phyloP scores from a whole-genome alignment of 2,797 vertebrate species.

The Poeciliopsis turneri region DNA sequence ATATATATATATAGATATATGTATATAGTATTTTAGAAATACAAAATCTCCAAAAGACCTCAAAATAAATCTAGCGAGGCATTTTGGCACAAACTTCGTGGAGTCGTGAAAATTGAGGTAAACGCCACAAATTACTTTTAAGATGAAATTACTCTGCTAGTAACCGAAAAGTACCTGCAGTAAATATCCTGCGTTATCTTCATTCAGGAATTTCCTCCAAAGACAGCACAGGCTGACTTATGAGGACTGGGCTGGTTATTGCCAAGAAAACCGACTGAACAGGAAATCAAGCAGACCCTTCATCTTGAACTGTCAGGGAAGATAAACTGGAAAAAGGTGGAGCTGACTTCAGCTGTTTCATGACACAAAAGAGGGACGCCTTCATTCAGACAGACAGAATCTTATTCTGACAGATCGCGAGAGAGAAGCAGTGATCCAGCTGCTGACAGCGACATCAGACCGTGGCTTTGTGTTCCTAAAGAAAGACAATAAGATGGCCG shows the following conservation, averaged over 20 bases:
- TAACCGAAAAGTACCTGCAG: slow-evolving; percentile 6
- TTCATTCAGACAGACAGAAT: slow-evolving; percentile 30
- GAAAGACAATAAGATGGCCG: slow-evolving; percentile 12
- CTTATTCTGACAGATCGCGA: slow-evolving; percentile 27
- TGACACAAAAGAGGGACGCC: slow-evolving; percentile 41
- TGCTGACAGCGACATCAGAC: slow-evolving; percentile 41
- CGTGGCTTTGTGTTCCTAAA: slow-evolving; percentile 38
- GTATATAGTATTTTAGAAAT: too few relatives aligned
- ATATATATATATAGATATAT: too few relatives aligned
- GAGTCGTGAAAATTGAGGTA: slow-evolving; percentile 36
- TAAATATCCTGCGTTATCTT: slow-evolving; percentile 35
- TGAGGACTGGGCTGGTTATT: slow-evolving; percentile 39
- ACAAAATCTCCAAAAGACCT: neutral
- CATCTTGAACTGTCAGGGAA: slow-evolving; percentile 51
- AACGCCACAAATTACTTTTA: slow-evolving; percentile 13
- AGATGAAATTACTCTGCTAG: slow-evolving; percentile 30
- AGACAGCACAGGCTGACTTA: slow-evolving; percentile 65
- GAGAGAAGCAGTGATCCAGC: slow-evolving; percentile 30
- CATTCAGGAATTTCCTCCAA: slow-evolving; percentile 59
- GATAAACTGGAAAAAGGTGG: slow-evolving; percentile 44
- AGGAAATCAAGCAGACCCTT: slow-evolving; percentile 59
- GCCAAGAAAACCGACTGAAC: slow-evolving; percentile 55
- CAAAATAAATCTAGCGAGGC: neutral
- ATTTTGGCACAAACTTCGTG: neutral
- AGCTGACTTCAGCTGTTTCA: slow-evolving; percentile 50